Percentiles rank a stretch among this genome's conserved stretches.
phyloP scores from a whole-genome alignment of 2,888 invertebrate genomes.

The Ceramica pisi region DNA sequence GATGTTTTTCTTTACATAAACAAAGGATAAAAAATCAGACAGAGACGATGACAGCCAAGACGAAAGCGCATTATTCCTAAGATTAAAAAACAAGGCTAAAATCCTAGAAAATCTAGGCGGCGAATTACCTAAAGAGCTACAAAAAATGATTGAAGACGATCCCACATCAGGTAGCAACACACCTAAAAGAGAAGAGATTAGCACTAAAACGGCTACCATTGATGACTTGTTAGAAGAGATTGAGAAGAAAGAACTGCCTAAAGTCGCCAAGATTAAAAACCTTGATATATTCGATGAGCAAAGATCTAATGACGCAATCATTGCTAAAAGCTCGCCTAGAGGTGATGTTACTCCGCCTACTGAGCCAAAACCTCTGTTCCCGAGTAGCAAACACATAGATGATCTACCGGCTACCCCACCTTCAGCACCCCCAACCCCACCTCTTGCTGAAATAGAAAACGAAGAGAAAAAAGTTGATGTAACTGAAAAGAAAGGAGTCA shows the following conservation, averaged over 20 bases:
- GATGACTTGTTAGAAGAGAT: slow-evolving; percentile 86
- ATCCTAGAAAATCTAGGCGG: slow-evolving; percentile 89
- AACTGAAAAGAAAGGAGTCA: slow-evolving; percentile 80
- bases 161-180: slow-evolving; percentile 72
- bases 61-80: slow-evolving; percentile 79
- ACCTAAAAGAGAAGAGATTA: slow-evolving; percentile 71
- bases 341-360: slow-evolving; percentile 72
- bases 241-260: slow-evolving; percentile 85
- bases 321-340: slow-evolving; percentile 73
- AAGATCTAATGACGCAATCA: slow-evolving; percentile 67
- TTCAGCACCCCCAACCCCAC: slow-evolving; percentile 66
- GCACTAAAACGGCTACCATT: slow-evolving; percentile 70
- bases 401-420: slow-evolving; percentile 70
- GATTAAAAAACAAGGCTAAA: slow-evolving; percentile 88
- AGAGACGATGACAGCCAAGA: slow-evolving; percentile 84
- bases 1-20: slow-evolving; percentile 9
- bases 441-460: slow-evolving; percentile 67
- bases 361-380: slow-evolving; percentile 76
- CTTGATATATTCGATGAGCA: slow-evolving; percentile 73
- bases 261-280: slow-evolving; percentile 74
- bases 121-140: slow-evolving; percentile 87
- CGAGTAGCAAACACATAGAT: slow-evolving; percentile 73
- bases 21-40: slow-evolving; percentile 65
- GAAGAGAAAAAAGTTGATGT: slow-evolving; percentile 66
- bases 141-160: slow-evolving; percentile 85